phyloP scores from a whole-genome alignment of 2,797 vertebrate genomes.

The Sciurus vulgaris region DNA sequence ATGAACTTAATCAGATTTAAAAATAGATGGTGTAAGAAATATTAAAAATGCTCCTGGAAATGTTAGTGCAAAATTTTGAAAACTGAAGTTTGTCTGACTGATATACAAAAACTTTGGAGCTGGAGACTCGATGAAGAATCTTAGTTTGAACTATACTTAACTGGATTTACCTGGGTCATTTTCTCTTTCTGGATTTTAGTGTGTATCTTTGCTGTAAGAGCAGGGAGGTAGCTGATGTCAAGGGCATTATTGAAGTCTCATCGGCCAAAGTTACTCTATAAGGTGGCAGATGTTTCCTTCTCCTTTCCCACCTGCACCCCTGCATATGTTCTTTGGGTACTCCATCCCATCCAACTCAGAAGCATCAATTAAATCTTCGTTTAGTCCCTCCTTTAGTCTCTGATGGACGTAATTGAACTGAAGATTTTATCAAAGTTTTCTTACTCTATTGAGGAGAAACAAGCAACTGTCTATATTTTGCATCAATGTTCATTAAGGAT shows the following conservation, averaged over 20 bases:
- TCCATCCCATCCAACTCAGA: neutral
- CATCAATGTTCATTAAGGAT: no score
- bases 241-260: neutral
- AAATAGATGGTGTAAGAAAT: neutral
- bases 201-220: neutral
- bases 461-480: neutral
- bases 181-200: conserved; percentile 48
- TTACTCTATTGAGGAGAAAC: neutral
- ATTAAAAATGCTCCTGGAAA: conserved; percentile 56
- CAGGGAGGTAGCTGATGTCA: neutral
- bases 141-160: conserved; percentile 26
- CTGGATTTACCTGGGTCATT: neutral
- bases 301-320: neutral
- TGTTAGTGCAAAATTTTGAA: conserved; percentile 3
- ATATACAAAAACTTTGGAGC: neutral
- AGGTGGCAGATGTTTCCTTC: neutral
- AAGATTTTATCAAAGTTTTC: conserved; percentile 18
- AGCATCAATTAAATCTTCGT: neutral
- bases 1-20: conserved; percentile 58
- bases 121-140: neutral
- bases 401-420: neutral
- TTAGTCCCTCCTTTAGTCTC: neutral
- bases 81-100: conserved; percentile 43
- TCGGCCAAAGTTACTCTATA: neutral
- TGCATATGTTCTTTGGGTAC: neutral